Conservation (phyloP, 1,140 invertebrate species). For the Cydia strobilella region DNA sequence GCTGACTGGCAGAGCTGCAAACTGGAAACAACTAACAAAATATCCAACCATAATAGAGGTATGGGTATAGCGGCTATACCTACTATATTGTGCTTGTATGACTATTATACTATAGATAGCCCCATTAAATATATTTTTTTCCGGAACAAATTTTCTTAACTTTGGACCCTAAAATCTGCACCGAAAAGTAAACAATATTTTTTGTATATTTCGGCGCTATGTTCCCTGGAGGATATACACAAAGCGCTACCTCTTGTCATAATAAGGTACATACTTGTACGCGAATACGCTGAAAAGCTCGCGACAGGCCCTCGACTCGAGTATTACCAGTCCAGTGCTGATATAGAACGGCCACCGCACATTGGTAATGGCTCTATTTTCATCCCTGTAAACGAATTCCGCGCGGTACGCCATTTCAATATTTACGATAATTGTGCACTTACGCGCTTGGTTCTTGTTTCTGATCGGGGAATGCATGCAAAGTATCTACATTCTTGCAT, state of each 20-base stretch:
- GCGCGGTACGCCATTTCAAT: background rate
- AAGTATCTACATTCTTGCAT: conserved; percentile 11
- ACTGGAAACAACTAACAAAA: no score
- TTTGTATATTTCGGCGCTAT: background rate
- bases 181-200: background rate
- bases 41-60: no score
- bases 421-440: conserved; percentile 9
- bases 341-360: background rate
- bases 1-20: no score
- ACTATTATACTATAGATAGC: no score
- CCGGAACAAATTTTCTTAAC: background rate
- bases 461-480: background rate
- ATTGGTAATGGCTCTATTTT: conserved; percentile 23
- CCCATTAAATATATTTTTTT: background rate
- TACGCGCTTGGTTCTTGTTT: background rate
- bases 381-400: conserved; percentile 6
- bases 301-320: conserved; percentile 23
- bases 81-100: no score
- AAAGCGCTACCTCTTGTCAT: conserved; percentile 14
- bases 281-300: conserved; percentile 22
- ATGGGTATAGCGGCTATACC: no score
- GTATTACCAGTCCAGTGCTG: background rate
- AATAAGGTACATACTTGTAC: conserved; percentile 19
- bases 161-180: background rate
- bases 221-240: background rate